Percentiles rank a stretch among this genome's conserved stretches.
These are phyloP conservation scores for Chrysochloris asiatica DNA, from an alignment of 2,113 vertebrate species.

Conservation along the genomic window DNA sequence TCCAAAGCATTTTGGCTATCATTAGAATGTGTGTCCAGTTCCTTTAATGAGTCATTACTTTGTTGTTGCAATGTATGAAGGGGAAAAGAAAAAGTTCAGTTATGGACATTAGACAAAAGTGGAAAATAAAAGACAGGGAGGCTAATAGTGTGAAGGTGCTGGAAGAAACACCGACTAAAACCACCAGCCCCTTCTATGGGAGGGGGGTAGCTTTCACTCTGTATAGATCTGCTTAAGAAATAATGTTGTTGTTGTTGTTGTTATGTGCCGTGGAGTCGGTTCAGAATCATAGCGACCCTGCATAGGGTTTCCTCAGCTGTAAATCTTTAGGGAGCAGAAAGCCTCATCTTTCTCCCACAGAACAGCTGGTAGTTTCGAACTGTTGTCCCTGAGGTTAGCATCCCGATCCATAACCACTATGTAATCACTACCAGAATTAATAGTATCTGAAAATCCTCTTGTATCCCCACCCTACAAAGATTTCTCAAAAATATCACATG, in stretches of 20 bases:
- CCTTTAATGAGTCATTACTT: background rate
- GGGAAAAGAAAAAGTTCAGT: background rate
- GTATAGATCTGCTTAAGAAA: background rate
- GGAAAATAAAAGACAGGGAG: background rate
- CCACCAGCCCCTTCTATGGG: background rate
- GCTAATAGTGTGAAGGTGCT: background rate
- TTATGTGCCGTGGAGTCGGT: no score
- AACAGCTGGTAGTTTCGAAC: no score
- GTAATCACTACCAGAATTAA: no score
- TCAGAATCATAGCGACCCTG: no score
- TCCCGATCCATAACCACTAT: no score
- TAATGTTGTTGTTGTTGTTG: no score
- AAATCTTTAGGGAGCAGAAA: no score
- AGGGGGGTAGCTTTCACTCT: background rate
- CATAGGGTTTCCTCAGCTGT: no score
- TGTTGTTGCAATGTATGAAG: background rate
- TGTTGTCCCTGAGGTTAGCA: no score
- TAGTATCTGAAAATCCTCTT: background rate
- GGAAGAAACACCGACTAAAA: background rate
- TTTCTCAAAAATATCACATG: constrained; percentile 25
- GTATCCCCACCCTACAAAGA: background rate
- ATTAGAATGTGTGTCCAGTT: background rate
- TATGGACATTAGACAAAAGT: background rate
- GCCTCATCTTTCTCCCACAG: no score
- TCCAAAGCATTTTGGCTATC: background rate